Evolutionary conservation across 2,797 vertebrate genomes (phyloP).

Genomic region (Iguana delicatissima): DNA sequence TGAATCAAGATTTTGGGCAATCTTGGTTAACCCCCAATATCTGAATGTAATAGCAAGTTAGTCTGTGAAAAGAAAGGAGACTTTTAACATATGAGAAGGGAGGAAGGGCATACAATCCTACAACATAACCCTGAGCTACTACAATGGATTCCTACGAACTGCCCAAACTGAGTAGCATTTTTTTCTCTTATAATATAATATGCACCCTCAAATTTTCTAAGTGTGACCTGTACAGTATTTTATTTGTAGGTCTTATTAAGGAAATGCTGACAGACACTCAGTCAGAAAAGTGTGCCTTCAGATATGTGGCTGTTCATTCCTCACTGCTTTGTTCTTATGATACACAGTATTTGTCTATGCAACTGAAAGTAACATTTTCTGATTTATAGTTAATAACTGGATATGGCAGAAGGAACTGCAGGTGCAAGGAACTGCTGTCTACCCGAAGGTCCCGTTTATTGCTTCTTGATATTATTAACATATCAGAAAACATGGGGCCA

Average conservation of each 20-base stretch:
- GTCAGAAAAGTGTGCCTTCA: neutral
- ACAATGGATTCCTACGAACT: neutral
- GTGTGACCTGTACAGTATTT: neutral
- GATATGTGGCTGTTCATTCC: neutral
- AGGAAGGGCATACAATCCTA: neutral
- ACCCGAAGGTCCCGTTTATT: neutral
- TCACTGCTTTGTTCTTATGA: too few species aligned
- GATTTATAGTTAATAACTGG: neutral
- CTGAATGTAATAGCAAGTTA: neutral
- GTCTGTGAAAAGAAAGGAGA: neutral
- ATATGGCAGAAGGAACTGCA: neutral
- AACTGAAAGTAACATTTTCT: neutral
- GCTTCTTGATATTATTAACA: neutral
- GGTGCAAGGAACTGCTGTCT: neutral
- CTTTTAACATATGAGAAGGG: neutral
- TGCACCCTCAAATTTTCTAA: neutral
- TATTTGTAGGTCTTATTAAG: neutral
- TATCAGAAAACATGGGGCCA: too few species aligned
- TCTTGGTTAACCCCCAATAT: neutral
- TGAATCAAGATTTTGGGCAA: neutral
- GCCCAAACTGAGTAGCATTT: neutral
- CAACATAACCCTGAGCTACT: too few species aligned
- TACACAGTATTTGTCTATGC: too few species aligned
- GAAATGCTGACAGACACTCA: neutral
- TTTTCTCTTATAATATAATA: neutral